phyloP scores from a whole-genome alignment of 2,113 vertebrate genomes.

The Apodemus speciosus region DNA sequence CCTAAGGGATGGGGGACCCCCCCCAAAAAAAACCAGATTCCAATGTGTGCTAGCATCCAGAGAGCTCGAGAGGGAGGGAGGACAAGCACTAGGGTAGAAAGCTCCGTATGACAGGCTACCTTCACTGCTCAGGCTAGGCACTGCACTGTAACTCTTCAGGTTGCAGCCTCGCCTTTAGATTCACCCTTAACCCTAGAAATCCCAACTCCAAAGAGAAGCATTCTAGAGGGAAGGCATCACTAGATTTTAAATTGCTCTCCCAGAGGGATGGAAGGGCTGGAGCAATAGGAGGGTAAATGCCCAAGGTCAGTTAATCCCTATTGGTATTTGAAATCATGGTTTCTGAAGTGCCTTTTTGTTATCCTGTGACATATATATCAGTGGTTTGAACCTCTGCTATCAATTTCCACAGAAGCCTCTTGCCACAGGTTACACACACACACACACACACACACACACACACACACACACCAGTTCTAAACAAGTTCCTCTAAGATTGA shows the following conservation, averaged over 20 bases:
- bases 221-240: background rate
- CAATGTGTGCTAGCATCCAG: slow-evolving; percentile 15
- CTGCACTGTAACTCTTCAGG: background rate
- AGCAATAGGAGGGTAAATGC: background rate
- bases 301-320: background rate
- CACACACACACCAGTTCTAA: background rate
- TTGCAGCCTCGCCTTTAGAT: background rate
- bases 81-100: background rate
- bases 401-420: slow-evolving; percentile 33
- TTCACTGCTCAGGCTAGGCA: background rate
- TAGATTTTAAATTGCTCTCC: background rate
- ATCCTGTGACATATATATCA: background rate
- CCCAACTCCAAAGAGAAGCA: background rate
- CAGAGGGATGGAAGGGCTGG: background rate
- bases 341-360: slow-evolving; percentile 8
- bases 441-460: background rate
- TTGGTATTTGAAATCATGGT: background rate
- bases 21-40: background rate
- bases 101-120: background rate
- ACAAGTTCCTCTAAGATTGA: slow-evolving; percentile 1
- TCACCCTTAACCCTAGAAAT: background rate
- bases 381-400: background rate
- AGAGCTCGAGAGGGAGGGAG: background rate
- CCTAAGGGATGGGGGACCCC: background rate
- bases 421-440: background rate